Percentiles rank a stretch among this genome's conserved stretches.
These are phyloP conservation scores for Onychomys arenicola DNA, from an alignment of 2,797 vertebrate species.

Conservation along the genomic window DNA sequence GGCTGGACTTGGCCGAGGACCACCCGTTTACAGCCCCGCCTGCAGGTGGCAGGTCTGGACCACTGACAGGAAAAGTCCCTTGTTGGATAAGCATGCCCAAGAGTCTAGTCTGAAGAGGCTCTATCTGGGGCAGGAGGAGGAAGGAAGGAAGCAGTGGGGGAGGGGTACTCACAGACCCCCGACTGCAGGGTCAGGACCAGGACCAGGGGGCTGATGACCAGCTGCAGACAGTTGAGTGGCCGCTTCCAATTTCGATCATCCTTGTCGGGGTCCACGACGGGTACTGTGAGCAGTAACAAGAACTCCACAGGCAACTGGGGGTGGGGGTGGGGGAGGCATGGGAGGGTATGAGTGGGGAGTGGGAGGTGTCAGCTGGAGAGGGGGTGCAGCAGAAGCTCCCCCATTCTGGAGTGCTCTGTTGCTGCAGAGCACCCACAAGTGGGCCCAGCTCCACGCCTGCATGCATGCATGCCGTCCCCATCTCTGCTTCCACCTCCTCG, in stretches of 20 bases:
- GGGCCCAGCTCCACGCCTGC: fast-evolving
- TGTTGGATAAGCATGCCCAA: background rate
- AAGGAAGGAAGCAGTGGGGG: too few relatives aligned
- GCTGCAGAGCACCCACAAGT: background rate
- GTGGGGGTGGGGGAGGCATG: background rate
- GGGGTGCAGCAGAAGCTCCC: background rate
- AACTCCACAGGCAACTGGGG: constrained; percentile 94
- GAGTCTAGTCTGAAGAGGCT: constrained; percentile 80
- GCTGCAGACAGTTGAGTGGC: constrained; percentile 96
- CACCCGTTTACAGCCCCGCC: background rate
- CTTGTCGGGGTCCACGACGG: constrained; percentile 94
- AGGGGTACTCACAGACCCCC: constrained; percentile 92
- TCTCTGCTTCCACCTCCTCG: background rate
- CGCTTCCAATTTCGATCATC: constrained; percentile 97
- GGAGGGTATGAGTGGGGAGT: background rate
- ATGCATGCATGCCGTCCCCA: fast-evolving
- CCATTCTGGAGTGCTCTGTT: too few relatives aligned
- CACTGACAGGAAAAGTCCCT: background rate
- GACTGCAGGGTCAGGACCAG: constrained; percentile 93
- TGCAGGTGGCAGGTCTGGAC: background rate
- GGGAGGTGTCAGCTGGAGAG: background rate
- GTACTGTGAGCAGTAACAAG: constrained; percentile 93
- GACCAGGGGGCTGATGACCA: constrained; percentile 92
- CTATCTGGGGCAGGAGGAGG: constrained; percentile 72
- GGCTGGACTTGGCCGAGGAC: background rate